Percentiles rank a stretch among this genome's conserved stretches.
Conservation (phyloP, 2,113 vertebrate species). For the Athene noctua region DNA sequence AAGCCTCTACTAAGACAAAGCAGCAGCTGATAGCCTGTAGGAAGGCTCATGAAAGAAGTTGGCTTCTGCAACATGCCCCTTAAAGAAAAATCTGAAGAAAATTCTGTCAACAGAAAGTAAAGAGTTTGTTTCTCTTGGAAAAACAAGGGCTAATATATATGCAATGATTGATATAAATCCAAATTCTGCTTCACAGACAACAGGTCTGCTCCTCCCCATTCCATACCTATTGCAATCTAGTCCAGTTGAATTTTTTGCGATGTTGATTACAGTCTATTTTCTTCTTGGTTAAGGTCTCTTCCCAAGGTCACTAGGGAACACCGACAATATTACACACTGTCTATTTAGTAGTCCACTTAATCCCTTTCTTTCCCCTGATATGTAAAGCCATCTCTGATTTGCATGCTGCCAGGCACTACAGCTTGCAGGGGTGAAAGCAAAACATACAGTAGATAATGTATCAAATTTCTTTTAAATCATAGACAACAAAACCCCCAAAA, state of each 20-base stretch:
- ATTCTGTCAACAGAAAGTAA: neutral
- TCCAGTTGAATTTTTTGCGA: neutral
- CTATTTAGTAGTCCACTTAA: neutral
- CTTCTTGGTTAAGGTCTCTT: neutral
- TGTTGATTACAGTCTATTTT: neutral
- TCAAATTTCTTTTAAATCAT: neutral
- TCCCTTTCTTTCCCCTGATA: neutral
- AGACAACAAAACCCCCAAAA: neutral
- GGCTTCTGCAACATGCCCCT: neutral
- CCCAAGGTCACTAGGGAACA: neutral
- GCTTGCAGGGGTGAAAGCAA: conserved; percentile 22
- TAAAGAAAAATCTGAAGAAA: neutral
- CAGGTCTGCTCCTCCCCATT: neutral
- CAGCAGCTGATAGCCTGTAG: neutral
- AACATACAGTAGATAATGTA: neutral
- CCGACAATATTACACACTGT: neutral
- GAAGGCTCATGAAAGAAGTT: neutral
- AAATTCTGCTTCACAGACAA: neutral
- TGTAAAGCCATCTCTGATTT: neutral
- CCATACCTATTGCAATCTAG: neutral
- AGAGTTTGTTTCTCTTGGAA: neutral
- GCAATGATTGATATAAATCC: neutral
- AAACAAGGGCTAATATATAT: neutral
- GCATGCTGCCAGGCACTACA: conserved; percentile 6
- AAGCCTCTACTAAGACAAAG: neutral